Conservation (phyloP, 1,140 invertebrate genomes). For the Drusus annulatus region DNA sequence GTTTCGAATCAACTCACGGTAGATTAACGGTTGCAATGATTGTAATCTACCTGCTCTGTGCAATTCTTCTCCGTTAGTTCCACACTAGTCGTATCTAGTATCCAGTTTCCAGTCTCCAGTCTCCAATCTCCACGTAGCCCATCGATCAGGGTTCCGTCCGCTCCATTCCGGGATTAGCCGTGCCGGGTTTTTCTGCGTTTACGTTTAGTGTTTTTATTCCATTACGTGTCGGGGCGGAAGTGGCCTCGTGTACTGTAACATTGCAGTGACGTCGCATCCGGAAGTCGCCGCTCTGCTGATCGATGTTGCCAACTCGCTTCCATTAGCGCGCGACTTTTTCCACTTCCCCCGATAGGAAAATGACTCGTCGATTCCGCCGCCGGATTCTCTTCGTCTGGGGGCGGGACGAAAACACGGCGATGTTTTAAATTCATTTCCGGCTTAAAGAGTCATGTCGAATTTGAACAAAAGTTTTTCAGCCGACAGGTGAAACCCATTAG, state of each 20-base stretch:
- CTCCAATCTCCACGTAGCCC: neutral
- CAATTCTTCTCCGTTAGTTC: too few species aligned
- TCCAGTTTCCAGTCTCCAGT: too few species aligned
- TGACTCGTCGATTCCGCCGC: slow-evolving; percentile 23
- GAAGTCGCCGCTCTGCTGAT: slow-evolving; percentile 44
- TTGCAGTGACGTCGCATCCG: slow-evolving; percentile 44
- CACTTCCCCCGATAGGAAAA: slow-evolving; percentile 26
- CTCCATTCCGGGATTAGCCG: slow-evolving; percentile 38
- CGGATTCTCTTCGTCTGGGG: neutral
- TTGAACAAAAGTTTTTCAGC: too few species aligned
- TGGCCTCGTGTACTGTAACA: slow-evolving; percentile 40
- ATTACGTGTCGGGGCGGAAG: slow-evolving; percentile 42
- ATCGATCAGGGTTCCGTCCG: slow-evolving; percentile 10
- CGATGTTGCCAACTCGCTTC: slow-evolving; percentile 38
- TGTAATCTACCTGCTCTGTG: too few species aligned
- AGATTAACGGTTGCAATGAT: too few species aligned
- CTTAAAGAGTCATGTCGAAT: neutral
- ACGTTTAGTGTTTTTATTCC: slow-evolving; percentile 46
- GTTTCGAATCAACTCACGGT: too few species aligned
- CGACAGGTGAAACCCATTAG: too few species aligned
- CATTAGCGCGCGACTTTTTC: slow-evolving; percentile 43
- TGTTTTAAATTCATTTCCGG: slow-evolving; percentile 23
- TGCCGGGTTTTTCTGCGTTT: slow-evolving; percentile 30
- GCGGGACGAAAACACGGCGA: neutral
- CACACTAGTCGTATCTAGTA: too few species aligned